Percentiles rank a stretch among this genome's conserved stretches.
Conservation (phyloP, 2,113 vertebrate species). For the Neogobius melanostomus region DNA sequence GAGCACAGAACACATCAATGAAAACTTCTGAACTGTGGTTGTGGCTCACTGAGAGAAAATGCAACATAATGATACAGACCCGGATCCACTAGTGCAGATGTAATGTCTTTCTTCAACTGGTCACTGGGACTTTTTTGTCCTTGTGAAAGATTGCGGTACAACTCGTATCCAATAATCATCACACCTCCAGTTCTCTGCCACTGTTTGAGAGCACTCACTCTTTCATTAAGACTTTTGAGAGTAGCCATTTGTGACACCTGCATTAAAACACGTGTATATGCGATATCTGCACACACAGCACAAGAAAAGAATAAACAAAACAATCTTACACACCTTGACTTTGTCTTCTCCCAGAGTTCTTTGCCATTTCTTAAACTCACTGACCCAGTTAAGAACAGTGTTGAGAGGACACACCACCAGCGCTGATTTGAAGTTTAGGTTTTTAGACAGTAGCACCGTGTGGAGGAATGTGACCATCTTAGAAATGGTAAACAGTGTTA, state of each 20-base stretch:
- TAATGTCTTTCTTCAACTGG: slow-evolving; percentile 81
- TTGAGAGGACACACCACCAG: slow-evolving; percentile 95
- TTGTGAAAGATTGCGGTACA: slow-evolving; percentile 87
- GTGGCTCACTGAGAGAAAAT: too few species aligned
- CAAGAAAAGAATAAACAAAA: neutral
- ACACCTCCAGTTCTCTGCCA: slow-evolving; percentile 91
- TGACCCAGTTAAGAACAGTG: slow-evolving; percentile 94
- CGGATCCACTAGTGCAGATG: slow-evolving; percentile 86
- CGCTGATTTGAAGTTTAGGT: slow-evolving; percentile 85
- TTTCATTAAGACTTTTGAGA: slow-evolving; percentile 78
- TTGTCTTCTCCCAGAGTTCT: slow-evolving; percentile 81
- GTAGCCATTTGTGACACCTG: slow-evolving; percentile 90
- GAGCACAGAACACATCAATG: slow-evolving; percentile 5
- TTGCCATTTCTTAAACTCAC: slow-evolving; percentile 96
- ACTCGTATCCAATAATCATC: slow-evolving; percentile 93
- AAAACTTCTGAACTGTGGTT: too few species aligned
- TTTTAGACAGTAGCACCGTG: slow-evolving; percentile 84
- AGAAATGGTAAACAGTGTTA: slow-evolving; percentile 27
- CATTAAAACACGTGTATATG: neutral
- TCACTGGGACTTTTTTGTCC: slow-evolving; percentile 78
- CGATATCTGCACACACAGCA: neutral
- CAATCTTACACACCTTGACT: slow-evolving; percentile 78
- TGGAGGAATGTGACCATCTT: slow-evolving; percentile 97
- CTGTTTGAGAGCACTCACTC: slow-evolving; percentile 81
- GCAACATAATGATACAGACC: slow-evolving; percentile 69